These are phyloP conservation scores for Anguilla anguilla DNA, from an alignment of 2,797 vertebrate species.

Conservation along the genomic window DNA sequence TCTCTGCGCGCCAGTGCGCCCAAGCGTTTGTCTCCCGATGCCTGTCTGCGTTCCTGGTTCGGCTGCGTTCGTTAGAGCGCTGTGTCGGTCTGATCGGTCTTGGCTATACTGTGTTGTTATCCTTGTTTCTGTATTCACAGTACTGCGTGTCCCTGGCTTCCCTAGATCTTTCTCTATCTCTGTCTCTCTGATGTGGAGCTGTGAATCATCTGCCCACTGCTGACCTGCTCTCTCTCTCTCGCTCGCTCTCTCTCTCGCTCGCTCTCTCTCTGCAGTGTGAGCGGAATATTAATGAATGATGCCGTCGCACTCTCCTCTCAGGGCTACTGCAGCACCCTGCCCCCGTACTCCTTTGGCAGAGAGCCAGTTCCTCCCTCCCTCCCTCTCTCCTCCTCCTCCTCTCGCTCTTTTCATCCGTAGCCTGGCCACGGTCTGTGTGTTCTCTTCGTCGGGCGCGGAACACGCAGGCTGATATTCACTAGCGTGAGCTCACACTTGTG, in stretches of 20 bases:
- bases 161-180: background rate
- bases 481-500: background rate
- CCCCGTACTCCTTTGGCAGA: slow-evolving; percentile 24
- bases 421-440: background rate
- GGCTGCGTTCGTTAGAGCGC: background rate
- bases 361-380: slow-evolving; percentile 4
- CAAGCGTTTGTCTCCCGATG: background rate
- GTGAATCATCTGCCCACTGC: slow-evolving; percentile 6
- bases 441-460: background rate
- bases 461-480: background rate
- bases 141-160: background rate
- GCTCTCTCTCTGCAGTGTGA: slow-evolving; percentile 22
- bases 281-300: slow-evolving; percentile 47
- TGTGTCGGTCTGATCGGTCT: background rate
- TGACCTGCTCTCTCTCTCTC: background rate
- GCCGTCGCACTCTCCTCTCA: slow-evolving; percentile 18
- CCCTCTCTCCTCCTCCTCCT: background rate
- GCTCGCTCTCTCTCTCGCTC: background rate
- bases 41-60: background rate
- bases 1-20: background rate
- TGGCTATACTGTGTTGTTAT: background rate
- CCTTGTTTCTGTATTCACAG: background rate
- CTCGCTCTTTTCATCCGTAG: background rate
- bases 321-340: slow-evolving; percentile 45
- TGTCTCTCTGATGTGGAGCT: background rate